A percentile compares a stretch with the other conserved stretches of the same genome.
These are phyloP conservation scores for Orientallactaga bullata DNA, from an alignment of 2,113 vertebrate species.

Conservation along the genomic window DNA sequence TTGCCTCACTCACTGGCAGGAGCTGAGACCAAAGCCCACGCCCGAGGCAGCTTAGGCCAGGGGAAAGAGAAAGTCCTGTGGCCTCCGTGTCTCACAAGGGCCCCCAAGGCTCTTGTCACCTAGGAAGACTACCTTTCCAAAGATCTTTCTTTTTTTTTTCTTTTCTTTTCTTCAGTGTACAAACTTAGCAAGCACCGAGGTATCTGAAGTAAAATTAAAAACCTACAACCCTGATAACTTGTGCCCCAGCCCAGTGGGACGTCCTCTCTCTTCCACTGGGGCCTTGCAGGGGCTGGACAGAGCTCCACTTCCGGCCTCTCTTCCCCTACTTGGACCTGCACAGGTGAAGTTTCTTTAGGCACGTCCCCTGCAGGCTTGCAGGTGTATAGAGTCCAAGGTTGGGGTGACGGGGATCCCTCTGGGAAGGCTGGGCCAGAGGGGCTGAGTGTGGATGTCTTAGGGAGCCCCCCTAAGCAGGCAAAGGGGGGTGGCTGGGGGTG, in stretches of 20 bases:
- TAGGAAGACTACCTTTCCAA: not conserved
- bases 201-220: not conserved
- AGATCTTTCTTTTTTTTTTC: no score
- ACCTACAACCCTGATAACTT: not conserved
- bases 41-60: not conserved
- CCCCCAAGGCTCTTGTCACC: not conserved
- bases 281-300: not conserved
- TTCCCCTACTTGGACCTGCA: not conserved
- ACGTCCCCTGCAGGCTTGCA: not conserved
- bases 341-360: not conserved
- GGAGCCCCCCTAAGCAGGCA: not conserved
- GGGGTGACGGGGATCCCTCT: not conserved
- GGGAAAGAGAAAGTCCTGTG: not conserved
- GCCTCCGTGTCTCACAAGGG: rapidly evolving
- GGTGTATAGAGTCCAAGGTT: not conserved
- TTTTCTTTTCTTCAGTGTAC: not conserved
- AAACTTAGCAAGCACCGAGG: conserved; percentile 24
- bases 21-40: not conserved
- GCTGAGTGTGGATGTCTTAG: not conserved
- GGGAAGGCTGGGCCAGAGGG: not conserved
- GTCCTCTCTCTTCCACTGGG: no score
- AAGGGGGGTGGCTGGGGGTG: not conserved
- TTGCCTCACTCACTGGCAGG: not conserved
- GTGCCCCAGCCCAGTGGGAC: not conserved
- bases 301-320: not conserved